phyloP scores from a whole-genome alignment of 2,797 vertebrate genomes.

The Pseudochirops corinnae region DNA sequence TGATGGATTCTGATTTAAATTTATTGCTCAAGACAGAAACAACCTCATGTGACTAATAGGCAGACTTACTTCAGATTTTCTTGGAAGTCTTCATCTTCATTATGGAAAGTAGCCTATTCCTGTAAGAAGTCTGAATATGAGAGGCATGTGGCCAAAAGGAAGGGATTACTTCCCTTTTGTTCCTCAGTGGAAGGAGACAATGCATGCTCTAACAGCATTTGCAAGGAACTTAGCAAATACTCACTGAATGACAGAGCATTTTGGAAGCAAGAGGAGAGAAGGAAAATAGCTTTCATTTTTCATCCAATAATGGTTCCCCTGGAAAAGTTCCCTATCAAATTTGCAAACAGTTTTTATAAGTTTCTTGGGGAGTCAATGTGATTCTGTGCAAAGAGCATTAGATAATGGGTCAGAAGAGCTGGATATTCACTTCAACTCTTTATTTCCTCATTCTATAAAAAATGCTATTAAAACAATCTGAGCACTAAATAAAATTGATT shows the following conservation, averaged over 20 bases:
- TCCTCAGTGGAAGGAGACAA: not conserved
- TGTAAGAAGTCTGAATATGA: not conserved
- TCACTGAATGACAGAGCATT: not conserved
- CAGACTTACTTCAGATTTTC: not conserved
- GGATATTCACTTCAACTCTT: not conserved
- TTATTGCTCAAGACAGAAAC: not conserved
- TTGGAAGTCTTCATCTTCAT: not conserved
- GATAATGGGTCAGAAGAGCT: not conserved
- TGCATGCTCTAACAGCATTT: not conserved
- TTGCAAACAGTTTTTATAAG: not conserved
- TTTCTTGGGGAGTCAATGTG: not conserved
- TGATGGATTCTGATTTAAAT: not conserved
- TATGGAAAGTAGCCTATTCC: not conserved
- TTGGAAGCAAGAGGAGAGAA: not conserved
- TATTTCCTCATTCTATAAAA: not conserved
- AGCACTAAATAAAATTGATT: not conserved
- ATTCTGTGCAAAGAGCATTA: not conserved
- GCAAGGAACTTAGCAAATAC: not conserved
- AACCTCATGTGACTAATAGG: constrained; percentile 3
- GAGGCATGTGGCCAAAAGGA: not conserved
- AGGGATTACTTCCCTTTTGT: not conserved
- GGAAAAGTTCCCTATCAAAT: not conserved
- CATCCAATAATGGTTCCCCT: not conserved
- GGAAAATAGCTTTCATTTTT: not conserved
- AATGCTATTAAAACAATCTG: not conserved